These are phyloP conservation scores for Bombus haemorrhoidalis DNA, from an alignment of 1,140 invertebrate species.

Conservation along the genomic window DNA sequence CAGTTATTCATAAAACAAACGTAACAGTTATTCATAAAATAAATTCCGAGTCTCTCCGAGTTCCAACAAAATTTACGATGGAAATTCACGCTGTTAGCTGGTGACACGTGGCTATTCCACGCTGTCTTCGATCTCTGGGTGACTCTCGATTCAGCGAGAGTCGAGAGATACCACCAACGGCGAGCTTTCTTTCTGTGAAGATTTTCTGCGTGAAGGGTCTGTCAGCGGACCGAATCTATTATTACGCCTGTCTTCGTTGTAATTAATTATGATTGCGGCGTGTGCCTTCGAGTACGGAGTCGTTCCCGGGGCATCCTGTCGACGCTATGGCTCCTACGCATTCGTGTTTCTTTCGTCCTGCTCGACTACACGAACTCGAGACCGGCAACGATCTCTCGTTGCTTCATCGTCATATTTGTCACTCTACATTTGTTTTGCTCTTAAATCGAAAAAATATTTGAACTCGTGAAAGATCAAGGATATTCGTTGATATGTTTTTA, in stretches of 20 bases:
- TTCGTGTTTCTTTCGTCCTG: background rate
- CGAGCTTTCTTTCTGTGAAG: constrained; percentile 26
- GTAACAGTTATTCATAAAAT: background rate
- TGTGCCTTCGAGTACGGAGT: constrained; percentile 24
- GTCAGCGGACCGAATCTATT: constrained; percentile 47
- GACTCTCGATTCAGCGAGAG: background rate
- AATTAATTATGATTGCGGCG: constrained; percentile 56
- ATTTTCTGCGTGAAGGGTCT: constrained; percentile 42
- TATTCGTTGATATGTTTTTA: background rate
- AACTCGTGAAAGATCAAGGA: no score
- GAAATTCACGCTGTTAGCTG: background rate
- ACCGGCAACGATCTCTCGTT: no score
- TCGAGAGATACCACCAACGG: constrained; percentile 25
- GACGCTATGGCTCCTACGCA: constrained; percentile 27
- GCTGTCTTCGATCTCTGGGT: background rate
- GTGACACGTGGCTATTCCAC: background rate
- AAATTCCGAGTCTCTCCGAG: background rate
- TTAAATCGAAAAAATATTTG: no score
- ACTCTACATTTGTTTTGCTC: background rate
- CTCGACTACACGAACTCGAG: background rate
- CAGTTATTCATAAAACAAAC: background rate
- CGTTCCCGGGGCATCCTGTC: background rate
- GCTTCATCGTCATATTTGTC: background rate
- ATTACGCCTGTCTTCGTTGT: constrained; percentile 47
- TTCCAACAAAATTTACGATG: background rate